Evolutionary conservation across 2,888 invertebrate species (phyloP).

Genomic region (Ophion costatus): DNA sequence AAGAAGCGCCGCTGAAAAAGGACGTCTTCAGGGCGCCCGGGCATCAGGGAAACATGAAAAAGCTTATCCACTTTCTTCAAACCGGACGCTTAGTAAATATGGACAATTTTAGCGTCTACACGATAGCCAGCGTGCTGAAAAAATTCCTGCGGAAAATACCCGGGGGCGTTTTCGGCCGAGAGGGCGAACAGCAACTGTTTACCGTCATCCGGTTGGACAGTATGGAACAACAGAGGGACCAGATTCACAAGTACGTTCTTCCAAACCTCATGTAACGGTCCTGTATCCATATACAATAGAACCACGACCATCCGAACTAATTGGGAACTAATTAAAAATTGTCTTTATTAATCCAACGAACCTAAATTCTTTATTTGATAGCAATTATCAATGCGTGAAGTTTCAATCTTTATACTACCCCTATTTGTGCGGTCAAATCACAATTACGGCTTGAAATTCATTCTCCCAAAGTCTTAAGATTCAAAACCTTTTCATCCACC

Average conservation of each 20-base stretch:
- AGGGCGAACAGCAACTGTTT: constrained; percentile 95
- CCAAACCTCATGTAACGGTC: not conserved
- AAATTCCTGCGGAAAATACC: constrained; percentile 98
- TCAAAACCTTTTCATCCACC: no score
- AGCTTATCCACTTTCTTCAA: constrained; percentile 95
- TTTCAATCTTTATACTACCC: no score
- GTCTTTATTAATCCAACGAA: no score
- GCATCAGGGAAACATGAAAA: constrained; percentile 97
- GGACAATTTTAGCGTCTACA: constrained; percentile 98
- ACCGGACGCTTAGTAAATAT: constrained; percentile 95
- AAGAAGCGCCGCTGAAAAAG: constrained; percentile 96
- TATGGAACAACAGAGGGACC: constrained; percentile 93
- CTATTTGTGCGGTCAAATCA: no score
- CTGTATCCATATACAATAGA: no score
- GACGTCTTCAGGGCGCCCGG: constrained; percentile 98
- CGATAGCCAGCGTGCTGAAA: constrained; percentile 98
- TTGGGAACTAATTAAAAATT: no score
- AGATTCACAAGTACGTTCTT: constrained; percentile 93
- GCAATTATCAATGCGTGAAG: no score
- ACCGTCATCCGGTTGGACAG: constrained; percentile 93
- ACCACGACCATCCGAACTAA: no score
- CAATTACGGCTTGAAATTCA: no score
- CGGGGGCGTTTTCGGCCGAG: constrained; percentile 97
- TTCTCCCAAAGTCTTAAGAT: no score
- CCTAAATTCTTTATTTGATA: no score